Evolutionary conservation across 1,140 invertebrate genomes (phyloP), one percentile per base, ranked within the genome.

Genomic region (Megalopta genalis): DNA sequence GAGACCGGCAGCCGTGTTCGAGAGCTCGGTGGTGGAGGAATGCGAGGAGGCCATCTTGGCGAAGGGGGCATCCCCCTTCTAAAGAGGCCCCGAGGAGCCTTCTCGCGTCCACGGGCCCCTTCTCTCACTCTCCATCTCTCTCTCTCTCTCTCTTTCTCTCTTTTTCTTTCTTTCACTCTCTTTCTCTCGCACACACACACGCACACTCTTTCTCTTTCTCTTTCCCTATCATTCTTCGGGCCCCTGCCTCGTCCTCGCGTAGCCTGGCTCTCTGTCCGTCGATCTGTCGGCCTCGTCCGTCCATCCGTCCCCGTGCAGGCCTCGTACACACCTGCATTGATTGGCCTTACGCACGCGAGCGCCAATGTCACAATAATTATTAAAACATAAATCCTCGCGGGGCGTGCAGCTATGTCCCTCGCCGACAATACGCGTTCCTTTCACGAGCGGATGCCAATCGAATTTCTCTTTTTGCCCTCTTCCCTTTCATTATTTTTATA

Each of bases 1-100:
- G 77, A 80, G 81, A 70, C 32, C 10, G 62, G 78, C 64, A 86
- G 82, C 69, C 37, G 81, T 76, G 60, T 25, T 63, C 77, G 49
- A 68, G 70, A 57, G 65, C 39, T 49, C 52, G 81, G 32, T 59
- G 79, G 77, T 84, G 74, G 73, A 89, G 90, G 90, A 91, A 91
- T 91, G 90, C 85, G 88, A 89, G 89, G 90, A 88, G 88, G 90
- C 89, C 90, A 91, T 91, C 90, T 91, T 91, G 89, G 85, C 67
- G 75, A 87, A 85, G 87, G 88, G 85, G 81, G 67, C 60, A 71
- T 52, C 80, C 86, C 87, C 86, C 87, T 88, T 87, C 82, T 86
- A 80, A 86, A 84, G 80, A 84, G 88, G 86, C 88, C 87, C 85
- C 83, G 83, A 88, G 86, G 81, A 86, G 83, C 82, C 84, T 88